Base-by-base conservation (phyloP, 1,140 invertebrate genomes). In the Melipona quadrifasciata region DNA sequence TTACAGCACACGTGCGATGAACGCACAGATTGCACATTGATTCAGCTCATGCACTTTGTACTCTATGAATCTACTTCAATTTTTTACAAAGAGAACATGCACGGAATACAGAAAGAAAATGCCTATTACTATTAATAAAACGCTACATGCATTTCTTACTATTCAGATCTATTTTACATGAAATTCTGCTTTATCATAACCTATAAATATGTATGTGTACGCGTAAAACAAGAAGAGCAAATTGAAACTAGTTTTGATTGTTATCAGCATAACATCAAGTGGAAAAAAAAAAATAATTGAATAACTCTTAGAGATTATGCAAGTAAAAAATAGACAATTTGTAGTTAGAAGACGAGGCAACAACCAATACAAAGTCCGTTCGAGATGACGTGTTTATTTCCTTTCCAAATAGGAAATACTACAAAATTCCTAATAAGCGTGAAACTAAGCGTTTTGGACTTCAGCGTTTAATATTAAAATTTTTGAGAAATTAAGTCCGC, bases 31-130 rank as follows among this genome's bases (percentile, higher is more conserved):
- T 80, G 53, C 21, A 71, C 64, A 39, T 57, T 77, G 75, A 61
- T 79, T 83, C 34, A 55, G 10, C 57, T 79, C n/a, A 1, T n/a
- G 82, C 19, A 84, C 82, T 84, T 84, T 84, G 82, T 79, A 84
- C 82, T 57, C 21, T 31, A 24, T 70, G 6, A 78, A 53, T 65
- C 11, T 51, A 21, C 27, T 64, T 53, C 14, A n/a, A 24, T 16
- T 53, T 51, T 78, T 67, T 1, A n/a, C 55, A 27, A 53, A 8
- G 8, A 51, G n/a, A 67, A 24, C 27, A 27, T 65, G 21, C 4
- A 65, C 27, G 3, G 5, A 61, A 61, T 39, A 51, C 31, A 47
- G 17, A 8, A 67, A 57, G 64, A 47, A 47, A 17, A 24, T 24
- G 21, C 17, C 19, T 57, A 55, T 57, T 57, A 57, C 21, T 57